Percentiles rank a stretch among this genome's conserved stretches.
These are phyloP conservation scores for Pelecanoides urinatrix DNA, from an alignment of 2,113 vertebrate genomes.

Conservation along the genomic window DNA sequence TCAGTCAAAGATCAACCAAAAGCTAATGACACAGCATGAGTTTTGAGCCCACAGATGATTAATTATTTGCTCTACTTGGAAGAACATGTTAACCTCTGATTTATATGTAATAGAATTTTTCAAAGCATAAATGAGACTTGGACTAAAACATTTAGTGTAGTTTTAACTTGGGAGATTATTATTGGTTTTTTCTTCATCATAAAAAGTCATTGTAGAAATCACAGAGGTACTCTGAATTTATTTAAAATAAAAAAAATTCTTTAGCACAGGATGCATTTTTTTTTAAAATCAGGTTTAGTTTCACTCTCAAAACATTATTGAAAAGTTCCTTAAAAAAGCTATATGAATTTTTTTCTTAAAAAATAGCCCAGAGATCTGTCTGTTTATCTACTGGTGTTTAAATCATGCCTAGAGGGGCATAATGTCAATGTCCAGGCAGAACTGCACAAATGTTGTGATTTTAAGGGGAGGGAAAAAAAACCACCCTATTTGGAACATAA, in stretches of 20 bases:
- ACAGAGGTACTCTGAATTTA: neutral
- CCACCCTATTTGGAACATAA: neutral
- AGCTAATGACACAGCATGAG: neutral
- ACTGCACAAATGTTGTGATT: neutral
- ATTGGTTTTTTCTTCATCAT: neutral
- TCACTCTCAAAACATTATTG: neutral
- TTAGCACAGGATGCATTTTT: neutral
- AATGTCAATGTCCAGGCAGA: neutral
- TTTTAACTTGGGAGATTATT: neutral
- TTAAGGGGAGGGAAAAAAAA: accelerated
- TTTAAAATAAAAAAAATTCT: neutral
- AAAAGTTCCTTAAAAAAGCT: neutral
- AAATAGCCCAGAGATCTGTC: neutral
- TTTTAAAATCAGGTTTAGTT: neutral
- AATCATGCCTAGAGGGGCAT: neutral
- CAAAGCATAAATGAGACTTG: neutral
- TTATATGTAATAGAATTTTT: neutral
- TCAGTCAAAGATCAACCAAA: neutral
- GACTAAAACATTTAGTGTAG: neutral
- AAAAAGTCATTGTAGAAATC: neutral
- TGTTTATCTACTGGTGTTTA: neutral
- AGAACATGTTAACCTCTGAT: neutral
- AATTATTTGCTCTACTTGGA: neutral
- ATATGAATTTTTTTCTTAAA: neutral
- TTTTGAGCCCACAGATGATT: neutral